phyloP scores from a whole-genome alignment of 2,797 vertebrate genomes.

The Acanthopagrus latus region DNA sequence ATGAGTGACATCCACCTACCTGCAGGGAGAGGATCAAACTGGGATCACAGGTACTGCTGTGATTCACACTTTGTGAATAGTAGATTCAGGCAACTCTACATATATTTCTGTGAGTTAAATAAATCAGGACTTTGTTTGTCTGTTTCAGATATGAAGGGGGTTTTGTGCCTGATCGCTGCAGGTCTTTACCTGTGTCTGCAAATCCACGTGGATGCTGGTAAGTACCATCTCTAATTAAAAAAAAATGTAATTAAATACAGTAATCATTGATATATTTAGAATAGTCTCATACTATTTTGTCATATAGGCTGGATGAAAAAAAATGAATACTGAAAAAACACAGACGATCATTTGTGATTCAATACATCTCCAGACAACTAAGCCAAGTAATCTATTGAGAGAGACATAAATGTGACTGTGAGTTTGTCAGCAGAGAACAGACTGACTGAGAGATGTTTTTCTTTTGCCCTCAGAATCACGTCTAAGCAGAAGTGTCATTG shows the following conservation, averaged over 20 bases:
- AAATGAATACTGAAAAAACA: neutral
- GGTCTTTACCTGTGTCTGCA: conserved; percentile 43
- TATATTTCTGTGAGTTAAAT: neutral
- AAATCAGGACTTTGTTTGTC: neutral
- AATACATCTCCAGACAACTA: neutral
- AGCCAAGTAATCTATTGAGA: neutral
- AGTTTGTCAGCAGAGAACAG: neutral
- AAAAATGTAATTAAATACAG: neutral
- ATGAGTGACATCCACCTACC: neutral
- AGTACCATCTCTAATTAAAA: conserved; percentile 15
- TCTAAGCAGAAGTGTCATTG: conserved; percentile 49
- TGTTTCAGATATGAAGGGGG: conserved; percentile 56
- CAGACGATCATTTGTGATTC: neutral
- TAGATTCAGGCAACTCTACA: neutral
- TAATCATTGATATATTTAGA: neutral
- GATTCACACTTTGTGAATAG: neutral
- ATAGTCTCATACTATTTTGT: neutral
- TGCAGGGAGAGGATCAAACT: neutral
- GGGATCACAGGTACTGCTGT: neutral
- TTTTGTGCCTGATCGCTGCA: conserved; percentile 33
- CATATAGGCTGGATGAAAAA: neutral
- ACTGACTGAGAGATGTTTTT: conserved; percentile 23
- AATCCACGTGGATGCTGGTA: conserved; percentile 37
- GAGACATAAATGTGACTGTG: neutral
- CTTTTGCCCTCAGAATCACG: conserved; percentile 32